These are phyloP conservation scores for Eciton burchellii DNA, from an alignment of 1,140 invertebrate species.

Conservation along the genomic window DNA sequence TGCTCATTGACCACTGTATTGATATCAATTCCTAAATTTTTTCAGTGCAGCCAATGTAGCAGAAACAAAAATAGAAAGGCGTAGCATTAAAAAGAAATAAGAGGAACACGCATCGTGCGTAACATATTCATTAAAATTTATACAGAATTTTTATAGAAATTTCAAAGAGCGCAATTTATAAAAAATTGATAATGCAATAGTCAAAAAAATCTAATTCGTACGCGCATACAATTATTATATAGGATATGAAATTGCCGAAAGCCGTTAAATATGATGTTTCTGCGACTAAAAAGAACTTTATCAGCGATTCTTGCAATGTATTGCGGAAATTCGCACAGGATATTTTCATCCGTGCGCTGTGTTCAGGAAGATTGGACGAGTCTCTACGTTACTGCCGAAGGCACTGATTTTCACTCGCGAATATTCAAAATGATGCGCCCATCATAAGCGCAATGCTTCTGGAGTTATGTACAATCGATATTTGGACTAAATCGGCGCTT, in stretches of 20 bases:
- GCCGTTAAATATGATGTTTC: background rate
- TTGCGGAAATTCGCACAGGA: background rate
- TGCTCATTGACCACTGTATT: background rate
- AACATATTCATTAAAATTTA: background rate
- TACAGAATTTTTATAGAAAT: background rate
- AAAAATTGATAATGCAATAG: background rate
- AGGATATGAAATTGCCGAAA: background rate
- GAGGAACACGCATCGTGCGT: background rate
- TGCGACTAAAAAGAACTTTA: background rate
- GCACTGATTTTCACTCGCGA: constrained; percentile 67
- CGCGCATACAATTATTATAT: background rate
- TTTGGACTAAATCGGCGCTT: constrained; percentile 58
- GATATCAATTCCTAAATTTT: constrained; percentile 17
- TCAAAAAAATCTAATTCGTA: constrained; percentile 4
- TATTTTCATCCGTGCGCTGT: constrained; percentile 49
- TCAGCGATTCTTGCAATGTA: background rate
- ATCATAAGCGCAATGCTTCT: background rate
- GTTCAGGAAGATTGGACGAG: constrained; percentile 25
- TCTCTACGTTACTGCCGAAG: constrained; percentile 50
- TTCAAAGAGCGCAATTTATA: background rate
- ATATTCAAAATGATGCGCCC: constrained; percentile 44
- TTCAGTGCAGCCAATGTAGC: background rate
- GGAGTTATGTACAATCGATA: constrained; percentile 61
- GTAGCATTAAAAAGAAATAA: background rate
- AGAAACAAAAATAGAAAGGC: background rate